A percentile compares a stretch with the other conserved stretches of the same genome.
Conservation (phyloP, 2,888 invertebrate genomes). For the Beris morrisii region DNA sequence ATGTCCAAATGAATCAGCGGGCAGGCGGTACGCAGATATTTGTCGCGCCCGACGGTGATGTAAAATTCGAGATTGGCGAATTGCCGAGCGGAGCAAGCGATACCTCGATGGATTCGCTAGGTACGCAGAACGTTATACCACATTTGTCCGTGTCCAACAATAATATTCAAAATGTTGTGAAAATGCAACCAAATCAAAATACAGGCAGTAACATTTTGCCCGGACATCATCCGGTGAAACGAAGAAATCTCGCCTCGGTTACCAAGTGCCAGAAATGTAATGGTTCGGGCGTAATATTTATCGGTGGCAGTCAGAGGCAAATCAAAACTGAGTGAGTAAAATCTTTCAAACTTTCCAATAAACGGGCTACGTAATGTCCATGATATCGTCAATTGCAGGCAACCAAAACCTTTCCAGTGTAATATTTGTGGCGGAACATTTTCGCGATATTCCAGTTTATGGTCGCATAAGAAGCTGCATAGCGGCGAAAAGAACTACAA, state of each 20-base stretch:
- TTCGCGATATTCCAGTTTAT: slow-evolving; percentile 81
- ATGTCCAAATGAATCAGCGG: slow-evolving; percentile 44
- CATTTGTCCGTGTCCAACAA: slow-evolving; percentile 34
- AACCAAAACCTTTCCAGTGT: slow-evolving; percentile 85
- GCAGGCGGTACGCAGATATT: slow-evolving; percentile 62
- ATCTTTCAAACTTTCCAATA: slow-evolving; percentile 31
- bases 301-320: slow-evolving; percentile 46
- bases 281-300: slow-evolving; percentile 77
- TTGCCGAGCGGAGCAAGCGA: slow-evolving; percentile 50
- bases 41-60: slow-evolving; percentile 66
- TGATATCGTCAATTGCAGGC: slow-evolving; percentile 44
- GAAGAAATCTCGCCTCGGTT: slow-evolving; percentile 78
- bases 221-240: slow-evolving; percentile 78
- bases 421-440: slow-evolving; percentile 84
- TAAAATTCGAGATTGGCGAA: slow-evolving; percentile 62
- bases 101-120: slow-evolving; percentile 49
- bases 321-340: slow-evolving; percentile 52
- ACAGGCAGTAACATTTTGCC: slow-evolving; percentile 43
- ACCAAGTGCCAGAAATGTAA: slow-evolving; percentile 89
- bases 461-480: slow-evolving; percentile 87
- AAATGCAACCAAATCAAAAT: slow-evolving; percentile 23
- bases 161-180: slow-evolving; percentile 31
- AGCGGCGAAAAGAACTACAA: slow-evolving; percentile 83
- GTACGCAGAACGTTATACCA: slow-evolving; percentile 59
- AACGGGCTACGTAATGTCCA: neutral